Base-by-base conservation (phyloP, 1,140 invertebrate genomes). In the Drosophila lacteicornis region DNA sequence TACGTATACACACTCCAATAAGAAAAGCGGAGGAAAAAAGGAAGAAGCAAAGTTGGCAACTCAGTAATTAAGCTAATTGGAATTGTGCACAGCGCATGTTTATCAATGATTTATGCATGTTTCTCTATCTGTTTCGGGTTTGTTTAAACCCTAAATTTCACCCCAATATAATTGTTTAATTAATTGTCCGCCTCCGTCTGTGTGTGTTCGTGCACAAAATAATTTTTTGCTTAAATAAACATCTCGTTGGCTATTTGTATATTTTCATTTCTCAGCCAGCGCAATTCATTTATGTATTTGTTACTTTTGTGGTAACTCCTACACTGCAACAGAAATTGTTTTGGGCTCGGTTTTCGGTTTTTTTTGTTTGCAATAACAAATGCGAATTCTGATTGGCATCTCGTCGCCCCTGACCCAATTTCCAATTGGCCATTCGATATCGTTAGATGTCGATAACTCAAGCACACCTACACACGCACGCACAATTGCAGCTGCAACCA, bases 171-270 rank as follows among this genome's bases (percentile, higher is more conserved):
- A 88, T 83, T 80, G 78, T 80, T 87, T 75, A 78, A 87, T 83
- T 83, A 74, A 82, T 79, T 69, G 61, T 55, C 25, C 47, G 33
- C 50, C 36, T 57, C 45, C 53, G 71, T 15, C 67, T 66, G 56
- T 66, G 42, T 56, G 40, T 61, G 36, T 56, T 53, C 58, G 43
- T 56, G 43, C 51, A 62, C 77, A 47, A 82, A 82, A 69, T 82
- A 87, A 61, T 62, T 86, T 80, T 83, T 79, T 68, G 84, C 71
- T 88, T 80, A 87, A 88, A 77, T 83, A 87, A 87, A 87, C 80
- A 83, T 63, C 67, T 73, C 67, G 67, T 13, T 65, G 77, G 55
- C 15, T n/a, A 22, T 59, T 43, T 76, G 40, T 76, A 19, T 75
- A 19, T 19, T 42, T 65, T 55, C 30, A 33, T 33, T 75, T 81